Percentiles rank a stretch among this genome's conserved stretches.
These are phyloP conservation scores for Paramuricea clavata DNA, from an alignment of 92 coral and sea anemone species.

Conservation along the genomic window DNA sequence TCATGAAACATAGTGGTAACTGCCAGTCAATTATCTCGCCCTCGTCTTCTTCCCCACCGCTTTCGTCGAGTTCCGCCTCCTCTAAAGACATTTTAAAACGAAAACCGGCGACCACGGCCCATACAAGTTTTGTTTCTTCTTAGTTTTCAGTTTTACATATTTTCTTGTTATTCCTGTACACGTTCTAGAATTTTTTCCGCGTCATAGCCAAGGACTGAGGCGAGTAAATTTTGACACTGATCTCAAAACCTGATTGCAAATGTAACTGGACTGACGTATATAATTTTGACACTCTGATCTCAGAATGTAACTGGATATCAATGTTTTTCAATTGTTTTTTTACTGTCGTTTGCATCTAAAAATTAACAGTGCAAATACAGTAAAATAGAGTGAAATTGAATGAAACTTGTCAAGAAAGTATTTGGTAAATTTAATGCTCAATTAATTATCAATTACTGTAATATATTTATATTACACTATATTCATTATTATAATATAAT, in stretches of 20 bases:
- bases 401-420: no score
- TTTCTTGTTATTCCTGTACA: conserved; percentile 6
- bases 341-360: no score
- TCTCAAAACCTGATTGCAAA: not conserved
- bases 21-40: conserved; percentile 99
- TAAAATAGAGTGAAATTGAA: no score
- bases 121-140: not conserved
- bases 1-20: conserved; percentile 92
- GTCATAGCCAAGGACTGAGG: not conserved
- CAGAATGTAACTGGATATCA: no score
- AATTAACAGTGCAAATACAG: no score
- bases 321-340: no score
- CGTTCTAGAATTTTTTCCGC: conserved; percentile 26
- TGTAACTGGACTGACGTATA: not conserved
- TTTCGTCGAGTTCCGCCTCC: conserved; percentile 80
- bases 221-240: not conserved
- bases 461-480: no score
- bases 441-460: no score
- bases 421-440: no score
- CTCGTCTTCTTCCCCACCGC: conserved; percentile 89
- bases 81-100: conserved; percentile 83
- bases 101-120: not conserved
- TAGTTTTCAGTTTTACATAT: not conserved
- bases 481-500: no score
- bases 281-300: no score